Percentiles rank a stretch among this genome's conserved stretches.
Conservation (phyloP, 1,140 invertebrate species). For the Pinna nobilis region DNA sequence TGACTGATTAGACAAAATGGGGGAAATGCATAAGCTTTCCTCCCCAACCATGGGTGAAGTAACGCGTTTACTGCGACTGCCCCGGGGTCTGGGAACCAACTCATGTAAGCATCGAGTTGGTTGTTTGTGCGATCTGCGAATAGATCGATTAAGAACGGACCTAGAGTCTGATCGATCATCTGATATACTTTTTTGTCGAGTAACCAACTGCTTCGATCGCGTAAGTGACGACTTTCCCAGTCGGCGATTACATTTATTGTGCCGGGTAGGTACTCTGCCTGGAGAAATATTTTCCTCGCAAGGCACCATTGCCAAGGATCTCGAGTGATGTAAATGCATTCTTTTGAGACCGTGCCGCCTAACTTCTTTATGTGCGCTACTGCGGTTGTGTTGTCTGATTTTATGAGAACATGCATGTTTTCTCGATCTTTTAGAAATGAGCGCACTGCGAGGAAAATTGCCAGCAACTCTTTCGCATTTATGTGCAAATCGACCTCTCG, state of each 20-base stretch:
- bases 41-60: conserved; percentile 18
- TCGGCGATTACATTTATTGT: conserved; percentile 10
- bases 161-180: background rate
- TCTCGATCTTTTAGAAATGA: conserved; percentile 5
- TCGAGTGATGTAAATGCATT: background rate
- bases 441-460: conserved; percentile 10
- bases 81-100: conserved; percentile 28
- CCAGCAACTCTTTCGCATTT: conserved; percentile 9
- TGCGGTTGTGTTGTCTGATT: conserved; percentile 18
- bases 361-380: conserved; percentile 22
- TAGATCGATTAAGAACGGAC: conserved; percentile 9
- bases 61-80: conserved; percentile 22
- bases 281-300: background rate
- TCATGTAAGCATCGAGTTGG: conserved; percentile 8
- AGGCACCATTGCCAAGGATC: background rate
- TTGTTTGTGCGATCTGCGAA: conserved; percentile 28
- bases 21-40: conserved; percentile 19
- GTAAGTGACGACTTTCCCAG: conserved; percentile 18
- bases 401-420: conserved; percentile 9
- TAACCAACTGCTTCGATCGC: conserved; percentile 9
- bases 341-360: conserved; percentile 9
- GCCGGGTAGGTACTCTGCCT: conserved; percentile 20
- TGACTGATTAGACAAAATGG: conserved; percentile 13
- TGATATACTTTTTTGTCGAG: background rate
- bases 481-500: conserved; percentile 2